A percentile compares a stretch with the other conserved stretches of the same genome.
Conservation (phyloP, 2,797 vertebrate genomes). For the Ctenopoma multispine region DNA sequence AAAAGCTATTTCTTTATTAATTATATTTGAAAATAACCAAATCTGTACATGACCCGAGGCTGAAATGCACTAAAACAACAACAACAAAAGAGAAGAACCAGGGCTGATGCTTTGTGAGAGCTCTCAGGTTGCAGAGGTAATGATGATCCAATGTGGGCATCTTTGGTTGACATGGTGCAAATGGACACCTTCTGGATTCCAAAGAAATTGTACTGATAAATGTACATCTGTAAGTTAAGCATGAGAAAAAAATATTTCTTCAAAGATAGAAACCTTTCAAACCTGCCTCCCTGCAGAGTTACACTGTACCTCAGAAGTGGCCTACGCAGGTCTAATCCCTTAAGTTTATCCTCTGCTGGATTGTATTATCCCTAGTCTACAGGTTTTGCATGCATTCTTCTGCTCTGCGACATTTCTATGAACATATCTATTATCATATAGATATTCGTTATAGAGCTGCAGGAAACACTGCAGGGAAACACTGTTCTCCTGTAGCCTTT, state of each 20-base stretch:
- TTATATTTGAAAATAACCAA: conserved; percentile 55
- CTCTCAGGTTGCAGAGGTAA: conserved; percentile 8
- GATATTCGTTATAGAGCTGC: conserved; percentile 69
- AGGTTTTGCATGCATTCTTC: conserved; percentile 55
- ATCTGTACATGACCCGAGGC: conserved; percentile 36
- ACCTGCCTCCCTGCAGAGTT: conserved; percentile 41
- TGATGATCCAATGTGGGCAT: conserved; percentile 32
- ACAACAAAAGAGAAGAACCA: neutral
- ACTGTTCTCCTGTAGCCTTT: conserved; percentile 78
- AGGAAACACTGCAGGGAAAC: conserved; percentile 75
- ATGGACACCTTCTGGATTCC: conserved; percentile 52
- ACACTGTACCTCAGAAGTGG: conserved; percentile 39
- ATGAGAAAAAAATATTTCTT: conserved; percentile 36
- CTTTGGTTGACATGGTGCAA: conserved; percentile 36
- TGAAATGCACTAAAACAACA: conserved; percentile 4
- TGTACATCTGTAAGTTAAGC: conserved; percentile 27
- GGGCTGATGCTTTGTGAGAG: conserved; percentile 8
- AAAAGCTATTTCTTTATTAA: conserved; percentile 47
- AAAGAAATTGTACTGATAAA: conserved; percentile 29
- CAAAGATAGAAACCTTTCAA: conserved; percentile 45
- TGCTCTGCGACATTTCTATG: conserved; percentile 45
- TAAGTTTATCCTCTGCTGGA: conserved; percentile 44
- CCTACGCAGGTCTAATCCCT: conserved; percentile 34
- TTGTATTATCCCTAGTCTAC: conserved; percentile 41
- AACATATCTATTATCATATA: conserved; percentile 69